Conservation (phyloP, 2,113 vertebrate species). For the Monopterus albus region DNA sequence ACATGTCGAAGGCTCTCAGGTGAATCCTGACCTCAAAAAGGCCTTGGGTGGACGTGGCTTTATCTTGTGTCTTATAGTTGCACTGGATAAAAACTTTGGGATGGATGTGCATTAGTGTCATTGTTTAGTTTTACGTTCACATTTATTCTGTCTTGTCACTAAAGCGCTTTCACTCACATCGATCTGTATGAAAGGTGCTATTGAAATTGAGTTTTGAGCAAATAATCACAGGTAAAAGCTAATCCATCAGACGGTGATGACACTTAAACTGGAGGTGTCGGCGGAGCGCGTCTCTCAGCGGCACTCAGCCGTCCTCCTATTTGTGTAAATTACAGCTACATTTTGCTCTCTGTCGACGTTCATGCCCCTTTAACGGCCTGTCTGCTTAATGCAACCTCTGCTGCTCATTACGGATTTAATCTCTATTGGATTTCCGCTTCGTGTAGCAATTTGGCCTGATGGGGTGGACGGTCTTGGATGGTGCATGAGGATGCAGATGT, state of each 20-base stretch:
- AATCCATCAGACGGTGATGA: neutral
- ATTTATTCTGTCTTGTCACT: too few relatives aligned
- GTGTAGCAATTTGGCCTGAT: neutral
- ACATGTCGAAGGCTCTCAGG: too few relatives aligned
- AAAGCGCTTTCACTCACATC: too few relatives aligned
- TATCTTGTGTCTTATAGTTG: too few relatives aligned
- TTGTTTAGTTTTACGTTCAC: too few relatives aligned
- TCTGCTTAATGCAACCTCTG: conserved; percentile 18
- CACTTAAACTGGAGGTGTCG: neutral
- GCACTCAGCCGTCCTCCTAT: neutral
- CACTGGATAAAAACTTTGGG: too few relatives aligned
- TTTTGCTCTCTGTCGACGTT: neutral
- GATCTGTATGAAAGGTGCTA: too few relatives aligned
- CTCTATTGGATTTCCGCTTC: conserved; percentile 30
- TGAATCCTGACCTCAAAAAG: too few relatives aligned
- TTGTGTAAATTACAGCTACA: conserved; percentile 32
- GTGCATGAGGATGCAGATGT: neutral
- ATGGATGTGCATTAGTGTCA: too few relatives aligned
- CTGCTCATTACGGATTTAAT: conserved; percentile 36
- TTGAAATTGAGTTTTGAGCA: too few relatives aligned
- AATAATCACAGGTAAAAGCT: too few relatives aligned
- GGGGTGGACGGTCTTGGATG: neutral
- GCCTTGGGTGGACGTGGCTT: too few relatives aligned
- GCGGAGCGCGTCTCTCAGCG: neutral
- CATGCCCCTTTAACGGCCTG: conserved; percentile 17